A percentile compares a stretch with the other conserved stretches of the same genome.
phyloP scores from a whole-genome alignment of 2,113 vertebrate genomes.

The Brevimyrus niger region DNA sequence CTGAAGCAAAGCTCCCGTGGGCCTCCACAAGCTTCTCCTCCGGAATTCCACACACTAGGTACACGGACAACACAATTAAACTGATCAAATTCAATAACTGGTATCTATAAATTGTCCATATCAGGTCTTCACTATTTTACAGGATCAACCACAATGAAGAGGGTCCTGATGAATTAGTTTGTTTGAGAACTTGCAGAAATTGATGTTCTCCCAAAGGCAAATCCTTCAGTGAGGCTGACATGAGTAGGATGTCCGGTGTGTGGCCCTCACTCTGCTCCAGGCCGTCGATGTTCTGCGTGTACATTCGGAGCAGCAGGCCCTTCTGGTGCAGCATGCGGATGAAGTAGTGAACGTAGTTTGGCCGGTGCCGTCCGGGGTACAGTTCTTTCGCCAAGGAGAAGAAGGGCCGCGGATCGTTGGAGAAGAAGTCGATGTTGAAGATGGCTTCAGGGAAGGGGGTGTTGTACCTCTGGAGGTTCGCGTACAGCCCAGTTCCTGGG shows the following conservation, averaged over 20 bases:
- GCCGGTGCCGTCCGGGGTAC: conserved; percentile 59
- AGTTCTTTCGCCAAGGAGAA: conserved; percentile 62
- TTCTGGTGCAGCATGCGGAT: conserved; percentile 63
- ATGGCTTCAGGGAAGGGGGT: conserved; percentile 63
- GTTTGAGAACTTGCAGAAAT: neutral
- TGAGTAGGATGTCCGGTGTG: neutral
- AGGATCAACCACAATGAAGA: neutral
- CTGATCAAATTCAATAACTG: neutral
- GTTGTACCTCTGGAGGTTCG: conserved; percentile 64
- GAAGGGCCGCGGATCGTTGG: conserved; percentile 54
- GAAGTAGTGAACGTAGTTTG: conserved; percentile 53
- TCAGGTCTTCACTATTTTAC: neutral
- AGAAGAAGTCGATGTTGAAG: conserved; percentile 67
- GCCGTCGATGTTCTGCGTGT: conserved; percentile 74
- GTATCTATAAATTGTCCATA: neutral
- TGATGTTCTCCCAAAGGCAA: neutral
- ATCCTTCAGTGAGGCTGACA: neutral
- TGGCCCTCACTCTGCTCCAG: conserved; percentile 60
- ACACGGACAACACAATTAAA: neutral
- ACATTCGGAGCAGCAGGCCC: conserved; percentile 64
- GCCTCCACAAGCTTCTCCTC: conserved; percentile 67
- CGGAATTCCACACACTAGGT: conserved; percentile 62
- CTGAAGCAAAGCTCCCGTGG: conserved; percentile 63
- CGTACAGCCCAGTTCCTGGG: conserved; percentile 64
- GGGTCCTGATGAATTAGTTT: neutral